These are phyloP conservation scores for Chlamydotis undulata DNA, from an alignment of 2,113 vertebrate species.

Conservation along the genomic window DNA sequence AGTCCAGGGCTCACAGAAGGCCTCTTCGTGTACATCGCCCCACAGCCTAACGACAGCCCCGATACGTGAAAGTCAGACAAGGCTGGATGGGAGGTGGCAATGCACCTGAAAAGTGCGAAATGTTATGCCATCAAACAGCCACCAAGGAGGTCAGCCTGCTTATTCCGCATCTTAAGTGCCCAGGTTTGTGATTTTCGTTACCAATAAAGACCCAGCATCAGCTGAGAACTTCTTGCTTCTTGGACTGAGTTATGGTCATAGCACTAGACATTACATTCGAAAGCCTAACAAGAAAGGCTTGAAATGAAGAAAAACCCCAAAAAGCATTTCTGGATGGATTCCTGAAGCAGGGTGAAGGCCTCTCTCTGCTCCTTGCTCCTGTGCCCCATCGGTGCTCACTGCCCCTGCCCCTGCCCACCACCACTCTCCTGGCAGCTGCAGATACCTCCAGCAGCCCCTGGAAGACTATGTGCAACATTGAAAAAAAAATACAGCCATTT, in stretches of 20 bases:
- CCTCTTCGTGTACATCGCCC: neutral
- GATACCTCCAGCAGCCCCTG: neutral
- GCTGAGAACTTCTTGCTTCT: neutral
- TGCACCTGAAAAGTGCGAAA: neutral
- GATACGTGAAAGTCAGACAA: neutral
- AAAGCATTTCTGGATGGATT: neutral
- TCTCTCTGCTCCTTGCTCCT: rapidly evolving
- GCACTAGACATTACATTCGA: rapidly evolving
- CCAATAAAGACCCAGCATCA: neutral
- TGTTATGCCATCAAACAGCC: neutral
- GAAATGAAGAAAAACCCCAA: neutral
- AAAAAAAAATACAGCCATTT: neutral
- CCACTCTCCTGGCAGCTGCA: neutral
- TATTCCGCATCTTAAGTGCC: neutral
- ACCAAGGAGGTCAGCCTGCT: neutral
- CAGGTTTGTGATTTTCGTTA: neutral
- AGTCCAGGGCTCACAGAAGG: neutral
- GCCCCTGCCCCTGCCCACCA: neutral
- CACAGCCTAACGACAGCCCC: neutral
- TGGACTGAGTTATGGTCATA: neutral
- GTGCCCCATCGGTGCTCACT: no score
- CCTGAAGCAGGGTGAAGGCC: rapidly evolving
- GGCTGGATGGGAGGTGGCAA: neutral
- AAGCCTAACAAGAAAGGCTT: neutral
- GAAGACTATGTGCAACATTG: rapidly evolving